These are phyloP conservation scores for Euzophera pinguis DNA, from an alignment of 2,888 invertebrate species.

Conservation along the genomic window DNA sequence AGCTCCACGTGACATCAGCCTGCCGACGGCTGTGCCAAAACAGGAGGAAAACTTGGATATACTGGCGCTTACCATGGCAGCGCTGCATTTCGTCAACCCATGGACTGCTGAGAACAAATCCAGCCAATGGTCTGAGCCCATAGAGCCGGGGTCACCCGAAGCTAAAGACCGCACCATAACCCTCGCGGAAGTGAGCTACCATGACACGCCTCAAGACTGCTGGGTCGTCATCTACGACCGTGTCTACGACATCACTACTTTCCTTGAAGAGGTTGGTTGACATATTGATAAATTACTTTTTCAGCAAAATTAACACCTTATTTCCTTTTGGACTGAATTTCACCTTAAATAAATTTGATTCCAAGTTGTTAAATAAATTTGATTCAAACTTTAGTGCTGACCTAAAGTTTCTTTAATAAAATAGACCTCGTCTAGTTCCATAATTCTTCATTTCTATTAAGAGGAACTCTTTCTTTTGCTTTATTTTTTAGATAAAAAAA, in stretches of 20 bases:
- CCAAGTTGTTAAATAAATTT: too few species aligned
- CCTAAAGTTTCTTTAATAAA: too few species aligned
- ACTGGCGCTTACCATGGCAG: constrained; percentile 71
- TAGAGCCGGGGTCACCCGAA: constrained; percentile 51
- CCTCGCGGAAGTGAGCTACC: constrained; percentile 87
- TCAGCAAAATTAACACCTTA: not conserved
- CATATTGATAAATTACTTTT: not conserved
- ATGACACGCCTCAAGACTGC: constrained; percentile 86
- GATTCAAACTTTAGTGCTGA: too few species aligned
- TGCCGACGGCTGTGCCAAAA: constrained; percentile 48
- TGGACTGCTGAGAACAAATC: constrained; percentile 52
- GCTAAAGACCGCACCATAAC: constrained; percentile 76
- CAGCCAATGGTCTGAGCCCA: constrained; percentile 40
- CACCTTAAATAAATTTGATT: too few species aligned
- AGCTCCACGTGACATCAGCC: constrained; percentile 52
- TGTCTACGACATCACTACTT: constrained; percentile 89
- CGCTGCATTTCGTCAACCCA: constrained; percentile 66
- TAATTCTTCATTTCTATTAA: too few species aligned
- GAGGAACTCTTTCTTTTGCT: too few species aligned
- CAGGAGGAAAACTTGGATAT: constrained; percentile 61
- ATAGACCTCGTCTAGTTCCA: too few species aligned
- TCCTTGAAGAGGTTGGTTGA: constrained; percentile 82
- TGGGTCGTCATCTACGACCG: constrained; percentile 94
- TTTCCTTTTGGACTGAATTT: too few species aligned
- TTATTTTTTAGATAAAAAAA: too few species aligned